A percentile compares a stretch with the other conserved stretches of the same genome.
Evolutionary conservation across 2,888 invertebrate genomes (phyloP).

Genomic region (Amorpha juglandis): DNA sequence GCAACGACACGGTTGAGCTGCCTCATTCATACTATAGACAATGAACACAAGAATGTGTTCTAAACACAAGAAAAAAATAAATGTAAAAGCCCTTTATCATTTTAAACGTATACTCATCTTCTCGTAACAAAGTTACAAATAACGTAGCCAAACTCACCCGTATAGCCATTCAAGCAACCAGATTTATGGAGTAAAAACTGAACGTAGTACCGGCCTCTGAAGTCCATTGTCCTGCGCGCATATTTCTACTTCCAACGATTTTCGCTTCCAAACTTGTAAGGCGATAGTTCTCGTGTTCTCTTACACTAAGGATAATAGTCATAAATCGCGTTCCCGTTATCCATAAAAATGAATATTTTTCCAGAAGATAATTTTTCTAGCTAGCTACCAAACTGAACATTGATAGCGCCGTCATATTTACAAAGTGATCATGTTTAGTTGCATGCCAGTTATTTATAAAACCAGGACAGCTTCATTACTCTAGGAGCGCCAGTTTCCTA

Average conservation of each 20-base stretch:
- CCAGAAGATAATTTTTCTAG: conserved; percentile 43
- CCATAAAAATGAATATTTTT: conserved; percentile 40
- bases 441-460: conserved; percentile 56
- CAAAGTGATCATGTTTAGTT: conserved; percentile 37
- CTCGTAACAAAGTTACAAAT: neutral
- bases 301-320: conserved; percentile 15
- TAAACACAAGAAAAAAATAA: too few species aligned
- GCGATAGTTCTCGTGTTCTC: conserved; percentile 15
- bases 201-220: conserved; percentile 3
- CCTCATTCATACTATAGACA: too few species aligned
- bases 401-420: conserved; percentile 47
- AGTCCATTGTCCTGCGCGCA: conserved; percentile 14
- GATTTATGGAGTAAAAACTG: conserved; percentile 11
- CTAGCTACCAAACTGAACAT: conserved; percentile 42
- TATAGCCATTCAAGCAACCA: neutral
- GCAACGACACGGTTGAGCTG: too few species aligned
- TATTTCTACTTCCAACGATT: conserved; percentile 13
- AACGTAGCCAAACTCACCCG: neutral
- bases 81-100: too few species aligned
- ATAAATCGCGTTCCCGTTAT: conserved; percentile 26
- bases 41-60: too few species aligned
- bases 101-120: too few species aligned
- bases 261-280: conserved; percentile 32
- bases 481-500: conserved; percentile 48
- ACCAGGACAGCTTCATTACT: conserved; percentile 60